A percentile compares a stretch with the other conserved stretches of the same genome.
Conservation (phyloP, 2,113 vertebrate genomes). For the Thunnus thynnus region DNA sequence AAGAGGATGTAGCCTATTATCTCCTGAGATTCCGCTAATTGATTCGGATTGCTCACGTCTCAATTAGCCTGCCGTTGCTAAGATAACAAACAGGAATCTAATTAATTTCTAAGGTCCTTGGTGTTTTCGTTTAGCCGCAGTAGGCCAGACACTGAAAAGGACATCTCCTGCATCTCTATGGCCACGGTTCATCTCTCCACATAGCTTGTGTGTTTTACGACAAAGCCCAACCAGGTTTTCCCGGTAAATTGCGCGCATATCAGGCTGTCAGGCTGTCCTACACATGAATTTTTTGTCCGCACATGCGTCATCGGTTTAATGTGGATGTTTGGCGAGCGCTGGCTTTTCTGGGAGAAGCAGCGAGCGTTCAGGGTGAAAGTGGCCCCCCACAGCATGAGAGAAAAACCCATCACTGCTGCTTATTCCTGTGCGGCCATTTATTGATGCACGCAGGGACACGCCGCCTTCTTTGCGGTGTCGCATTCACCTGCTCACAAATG, state of each 20-base stretch:
- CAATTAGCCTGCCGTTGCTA: constrained; percentile 50
- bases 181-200: constrained; percentile 7
- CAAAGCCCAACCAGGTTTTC: constrained; percentile 16
- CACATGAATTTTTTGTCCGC: background rate
- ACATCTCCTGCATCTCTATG: constrained; percentile 32
- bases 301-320: constrained; percentile 52
- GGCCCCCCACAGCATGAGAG: background rate
- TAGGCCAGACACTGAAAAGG: constrained; percentile 58
- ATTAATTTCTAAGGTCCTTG: constrained; percentile 31
- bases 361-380: constrained; percentile 18
- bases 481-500: constrained; percentile 74
- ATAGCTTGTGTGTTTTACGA: constrained; percentile 14
- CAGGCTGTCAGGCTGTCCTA: background rate
- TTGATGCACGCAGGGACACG: constrained; percentile 61
- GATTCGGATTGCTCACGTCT: constrained; percentile 42
- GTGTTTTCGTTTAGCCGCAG: constrained; percentile 60
- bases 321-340: constrained; percentile 25
- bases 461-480: constrained; percentile 74
- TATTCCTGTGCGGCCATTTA: constrained; percentile 72
- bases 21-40: constrained; percentile 43
- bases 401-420: constrained; percentile 36
- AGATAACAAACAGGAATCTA: constrained; percentile 43
- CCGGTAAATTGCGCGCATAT: background rate
- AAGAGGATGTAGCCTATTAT: constrained; percentile 18
- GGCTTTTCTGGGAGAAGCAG: background rate